Evolutionary conservation across 2,113 vertebrate genomes (phyloP).

Genomic region (Miniopterus natalensis): DNA sequence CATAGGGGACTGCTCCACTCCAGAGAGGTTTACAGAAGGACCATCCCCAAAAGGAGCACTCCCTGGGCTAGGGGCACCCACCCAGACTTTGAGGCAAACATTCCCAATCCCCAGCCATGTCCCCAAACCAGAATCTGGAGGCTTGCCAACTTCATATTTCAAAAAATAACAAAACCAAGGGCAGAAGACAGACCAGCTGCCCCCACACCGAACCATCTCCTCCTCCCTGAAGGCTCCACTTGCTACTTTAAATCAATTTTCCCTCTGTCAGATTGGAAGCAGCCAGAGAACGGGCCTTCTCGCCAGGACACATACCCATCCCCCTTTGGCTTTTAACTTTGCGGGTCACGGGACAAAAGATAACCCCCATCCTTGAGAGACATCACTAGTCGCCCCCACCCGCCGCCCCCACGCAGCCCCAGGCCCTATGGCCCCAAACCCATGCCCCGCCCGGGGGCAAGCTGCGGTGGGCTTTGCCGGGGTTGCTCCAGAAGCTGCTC

Average conservation of each 20-base stretch:
- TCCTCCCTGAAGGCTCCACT: conserved; percentile 50
- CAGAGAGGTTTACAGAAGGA: not conserved
- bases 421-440: not conserved
- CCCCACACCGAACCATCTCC: not conserved
- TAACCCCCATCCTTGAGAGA: not conserved
- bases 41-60: not conserved
- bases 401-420: not conserved
- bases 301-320: not conserved
- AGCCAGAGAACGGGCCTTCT: not conserved
- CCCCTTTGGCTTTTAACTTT: conserved; percentile 71
- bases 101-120: not conserved
- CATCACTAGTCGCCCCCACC: not conserved
- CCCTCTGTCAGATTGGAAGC: not conserved
- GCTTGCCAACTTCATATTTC: conserved; percentile 15
- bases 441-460: not conserved
- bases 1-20: not conserved
- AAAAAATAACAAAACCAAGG: conserved; percentile 60
- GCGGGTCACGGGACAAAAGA: conserved; percentile 61
- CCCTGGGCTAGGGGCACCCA: not conserved
- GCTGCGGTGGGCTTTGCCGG: not conserved
- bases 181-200: not conserved
- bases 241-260: conserved; percentile 72
- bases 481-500: not conserved
- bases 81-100: not conserved
- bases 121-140: not conserved